Conservation (phyloP, 2,797 vertebrate species). For the Cheirogaleus major region DNA sequence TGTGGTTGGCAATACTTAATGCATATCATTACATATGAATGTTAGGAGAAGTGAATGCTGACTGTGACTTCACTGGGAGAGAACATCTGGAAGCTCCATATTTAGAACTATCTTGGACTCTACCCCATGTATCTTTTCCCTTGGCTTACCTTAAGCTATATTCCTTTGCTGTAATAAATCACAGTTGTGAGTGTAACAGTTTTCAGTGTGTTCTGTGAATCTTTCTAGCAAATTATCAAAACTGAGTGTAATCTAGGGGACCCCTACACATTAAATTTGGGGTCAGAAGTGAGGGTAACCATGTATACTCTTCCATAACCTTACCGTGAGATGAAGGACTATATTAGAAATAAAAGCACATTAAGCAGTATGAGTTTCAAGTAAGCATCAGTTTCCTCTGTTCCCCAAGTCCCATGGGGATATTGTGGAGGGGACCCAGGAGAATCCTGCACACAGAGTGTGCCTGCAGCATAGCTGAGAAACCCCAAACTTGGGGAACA, state of each 20-base stretch:
- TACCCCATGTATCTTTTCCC: neutral
- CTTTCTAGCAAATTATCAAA: neutral
- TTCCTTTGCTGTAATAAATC: neutral
- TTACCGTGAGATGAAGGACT: neutral
- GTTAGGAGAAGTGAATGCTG: neutral
- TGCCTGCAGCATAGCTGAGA: neutral
- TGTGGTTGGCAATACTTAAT: neutral
- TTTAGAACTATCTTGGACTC: neutral
- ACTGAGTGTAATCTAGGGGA: neutral
- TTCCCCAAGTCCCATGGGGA: fast-evolving
- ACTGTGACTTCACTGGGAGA: neutral
- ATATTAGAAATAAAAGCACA: neutral
- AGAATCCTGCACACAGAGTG: neutral
- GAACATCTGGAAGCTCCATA: neutral
- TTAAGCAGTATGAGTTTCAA: neutral
- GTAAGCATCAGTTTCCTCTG: neutral
- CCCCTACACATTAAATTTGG: neutral
- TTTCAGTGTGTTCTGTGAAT: neutral
- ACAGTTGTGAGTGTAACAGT: neutral
- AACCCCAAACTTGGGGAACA: neutral
- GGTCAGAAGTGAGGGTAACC: neutral
- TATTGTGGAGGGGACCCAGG: neutral
- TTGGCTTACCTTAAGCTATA: neutral
- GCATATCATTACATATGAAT: neutral
- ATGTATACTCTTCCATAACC: neutral